These are phyloP conservation scores for Pogonocichla stellata DNA, from an alignment of 2,113 vertebrate genomes.

Conservation along the genomic window DNA sequence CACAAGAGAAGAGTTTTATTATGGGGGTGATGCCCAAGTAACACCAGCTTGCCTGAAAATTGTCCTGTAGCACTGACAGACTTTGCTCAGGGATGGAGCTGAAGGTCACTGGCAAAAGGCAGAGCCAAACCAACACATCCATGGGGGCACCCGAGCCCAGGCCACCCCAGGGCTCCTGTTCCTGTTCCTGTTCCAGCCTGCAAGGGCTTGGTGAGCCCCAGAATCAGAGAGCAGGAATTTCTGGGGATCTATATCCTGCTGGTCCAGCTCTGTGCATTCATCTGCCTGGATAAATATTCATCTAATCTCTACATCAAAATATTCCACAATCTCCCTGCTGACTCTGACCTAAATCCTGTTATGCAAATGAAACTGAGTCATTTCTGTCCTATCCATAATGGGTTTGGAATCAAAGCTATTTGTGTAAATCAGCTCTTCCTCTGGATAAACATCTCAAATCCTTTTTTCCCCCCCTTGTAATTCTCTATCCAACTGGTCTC, in stretches of 20 bases:
- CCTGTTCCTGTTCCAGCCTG: not conserved
- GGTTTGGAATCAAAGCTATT: not conserved
- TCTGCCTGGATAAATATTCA: not conserved
- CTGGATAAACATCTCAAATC: not conserved
- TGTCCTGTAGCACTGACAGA: not conserved
- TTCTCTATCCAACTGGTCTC: not conserved
- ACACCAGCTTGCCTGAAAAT: not conserved
- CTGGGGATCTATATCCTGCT: not conserved
- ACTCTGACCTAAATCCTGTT: not conserved
- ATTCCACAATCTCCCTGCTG: not conserved
- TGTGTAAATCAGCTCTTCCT: not conserved
- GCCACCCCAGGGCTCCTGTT: not conserved
- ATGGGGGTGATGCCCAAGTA: not conserved
- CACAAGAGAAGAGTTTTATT: not conserved
- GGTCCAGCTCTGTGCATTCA: not conserved
- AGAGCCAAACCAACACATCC: not conserved
- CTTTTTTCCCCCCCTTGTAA: not conserved
- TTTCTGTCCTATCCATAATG: not conserved
- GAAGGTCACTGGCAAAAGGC: not conserved
- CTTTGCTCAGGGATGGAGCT: not conserved
- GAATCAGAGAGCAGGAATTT: not conserved
- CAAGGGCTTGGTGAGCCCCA: rapidly evolving
- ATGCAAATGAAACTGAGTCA: not conserved
- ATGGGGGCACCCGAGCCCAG: not conserved
- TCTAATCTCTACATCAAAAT: not conserved